Evolutionary conservation across 2,888 invertebrate genomes (phyloP), one percentile per base, ranked within the genome.

Genomic region (Abscondita cerata): DNA sequence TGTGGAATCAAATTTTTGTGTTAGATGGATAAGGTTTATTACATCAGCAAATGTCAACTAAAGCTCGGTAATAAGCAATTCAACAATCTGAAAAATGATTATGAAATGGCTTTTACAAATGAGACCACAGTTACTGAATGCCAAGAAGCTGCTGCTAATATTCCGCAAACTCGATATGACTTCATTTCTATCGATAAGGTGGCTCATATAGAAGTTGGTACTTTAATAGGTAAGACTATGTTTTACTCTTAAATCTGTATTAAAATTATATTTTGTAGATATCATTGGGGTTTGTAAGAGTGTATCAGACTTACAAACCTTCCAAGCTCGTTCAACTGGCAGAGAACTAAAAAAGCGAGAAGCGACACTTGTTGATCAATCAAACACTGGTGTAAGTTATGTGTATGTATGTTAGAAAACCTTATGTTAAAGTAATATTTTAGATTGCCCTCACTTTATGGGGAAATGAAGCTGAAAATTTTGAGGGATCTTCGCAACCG

Each of bases 1-100:
- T 11, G 1, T 25, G 2, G 6, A 46, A 13, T 4, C 4, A 33
- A 11, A 36, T 15, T 5, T 54, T 31, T 33, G 5, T 59, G 62
- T 12, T 59, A 70, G 70, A 58, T 68, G 2, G 72, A 92, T 71
- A 90, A 91, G 80, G 88, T 97, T 0, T 99, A 96, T 78, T 95
- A 88, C 77, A 88, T 99, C 64, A 91, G 91, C 46, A 89, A 90
- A 64, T 93, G 92, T 66, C 83, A 84, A 46, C 80, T 98, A n/a
- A 98, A 98, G 78, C 87, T 93, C 1, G 98, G 98, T 0, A 98
- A 99, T 80, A 97, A 96, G 76, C 90, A 93, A 75, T 99, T 86
- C 79, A 85, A 87, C 31, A 86, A 83, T 34, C 79, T 96, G 4
- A 92, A 93, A 68, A 96, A 98, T 77, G 98, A 98, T 77, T 99